Percentiles rank a stretch among this genome's conserved stretches.
Conservation (phyloP, 2,888 invertebrate species). For the Colletes collaris region DNA sequence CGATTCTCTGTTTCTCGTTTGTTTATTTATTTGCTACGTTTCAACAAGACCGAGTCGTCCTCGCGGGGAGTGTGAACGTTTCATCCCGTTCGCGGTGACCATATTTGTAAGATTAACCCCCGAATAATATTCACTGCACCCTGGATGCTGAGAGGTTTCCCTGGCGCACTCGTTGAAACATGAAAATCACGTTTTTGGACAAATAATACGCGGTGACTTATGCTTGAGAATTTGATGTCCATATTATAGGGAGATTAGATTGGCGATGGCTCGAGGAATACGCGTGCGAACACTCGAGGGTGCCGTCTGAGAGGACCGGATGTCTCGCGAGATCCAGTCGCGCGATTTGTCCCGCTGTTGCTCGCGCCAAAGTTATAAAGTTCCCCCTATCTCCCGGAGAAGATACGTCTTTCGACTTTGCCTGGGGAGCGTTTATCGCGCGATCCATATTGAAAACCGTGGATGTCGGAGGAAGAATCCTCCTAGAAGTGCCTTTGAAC, state of each 20-base stretch:
- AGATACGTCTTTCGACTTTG: constrained; percentile 48
- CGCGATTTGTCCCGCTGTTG: constrained; percentile 56
- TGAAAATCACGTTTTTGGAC: too few species aligned
- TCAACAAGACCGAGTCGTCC: too few species aligned
- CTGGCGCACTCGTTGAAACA: too few species aligned
- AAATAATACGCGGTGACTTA: too few species aligned
- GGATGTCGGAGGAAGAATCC: constrained; percentile 46
- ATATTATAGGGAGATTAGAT: too few species aligned
- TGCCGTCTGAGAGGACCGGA: constrained; percentile 39
- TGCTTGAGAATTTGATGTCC: too few species aligned
- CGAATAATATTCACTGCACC: too few species aligned
- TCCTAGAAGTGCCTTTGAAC: constrained; percentile 10
- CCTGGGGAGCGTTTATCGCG: constrained; percentile 56
- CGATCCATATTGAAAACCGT: constrained; percentile 62
- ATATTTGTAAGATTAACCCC: too few species aligned
- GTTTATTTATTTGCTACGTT: not conserved
- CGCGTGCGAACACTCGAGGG: constrained; percentile 9
- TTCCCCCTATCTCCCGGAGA: constrained; percentile 54
- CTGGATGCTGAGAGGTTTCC: too few species aligned
- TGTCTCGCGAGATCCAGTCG: constrained; percentile 53
- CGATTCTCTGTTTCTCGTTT: not conserved
- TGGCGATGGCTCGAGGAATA: constrained; percentile 6
- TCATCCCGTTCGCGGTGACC: too few species aligned
- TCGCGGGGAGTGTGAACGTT: too few species aligned
- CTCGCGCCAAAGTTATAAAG: constrained; percentile 56